Conservation (phyloP, 1,140 invertebrate species). For the Drosophila mojavensis region DNA sequence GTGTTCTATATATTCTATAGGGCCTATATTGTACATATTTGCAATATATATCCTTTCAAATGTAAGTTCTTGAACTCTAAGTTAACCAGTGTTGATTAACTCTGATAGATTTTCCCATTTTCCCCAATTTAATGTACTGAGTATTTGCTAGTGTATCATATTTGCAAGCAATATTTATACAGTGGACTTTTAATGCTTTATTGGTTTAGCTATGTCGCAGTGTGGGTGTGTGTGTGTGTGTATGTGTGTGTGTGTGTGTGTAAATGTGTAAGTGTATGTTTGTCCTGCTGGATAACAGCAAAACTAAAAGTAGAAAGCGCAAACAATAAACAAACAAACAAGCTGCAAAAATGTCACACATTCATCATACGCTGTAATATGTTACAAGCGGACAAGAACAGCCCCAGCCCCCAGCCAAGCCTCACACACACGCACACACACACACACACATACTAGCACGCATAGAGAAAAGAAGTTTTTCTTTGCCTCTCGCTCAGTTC, state of each 20-base stretch:
- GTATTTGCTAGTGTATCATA: background rate
- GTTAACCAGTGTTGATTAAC: too few species aligned
- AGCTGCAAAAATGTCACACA: conserved; percentile 76
- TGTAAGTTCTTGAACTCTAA: too few species aligned
- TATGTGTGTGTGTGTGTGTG: background rate
- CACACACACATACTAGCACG: background rate
- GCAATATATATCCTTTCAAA: too few species aligned
- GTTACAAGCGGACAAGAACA: conserved; percentile 5
- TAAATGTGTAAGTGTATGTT: conserved; percentile 1
- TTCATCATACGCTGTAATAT: conserved; percentile 68
- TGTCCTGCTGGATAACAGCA: conserved; percentile 14
- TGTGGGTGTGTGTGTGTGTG: background rate
- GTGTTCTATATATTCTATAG: too few species aligned
- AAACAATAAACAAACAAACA: conserved; percentile 78
- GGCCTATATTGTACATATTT: too few species aligned
- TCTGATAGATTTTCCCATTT: too few species aligned
- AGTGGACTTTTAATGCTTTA: conserved; percentile 11
- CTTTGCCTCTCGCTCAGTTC: conserved; percentile 9
- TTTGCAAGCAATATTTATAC: background rate
- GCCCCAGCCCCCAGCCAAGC: background rate
- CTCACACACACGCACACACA: background rate
- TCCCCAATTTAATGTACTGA: background rate
- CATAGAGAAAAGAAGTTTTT: background rate
- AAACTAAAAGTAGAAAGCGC: conserved; percentile 29
- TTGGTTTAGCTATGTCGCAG: background rate